Base-by-base conservation (phyloP, 2,113 vertebrate genomes). In the Hemibates koningsi region DNA sequence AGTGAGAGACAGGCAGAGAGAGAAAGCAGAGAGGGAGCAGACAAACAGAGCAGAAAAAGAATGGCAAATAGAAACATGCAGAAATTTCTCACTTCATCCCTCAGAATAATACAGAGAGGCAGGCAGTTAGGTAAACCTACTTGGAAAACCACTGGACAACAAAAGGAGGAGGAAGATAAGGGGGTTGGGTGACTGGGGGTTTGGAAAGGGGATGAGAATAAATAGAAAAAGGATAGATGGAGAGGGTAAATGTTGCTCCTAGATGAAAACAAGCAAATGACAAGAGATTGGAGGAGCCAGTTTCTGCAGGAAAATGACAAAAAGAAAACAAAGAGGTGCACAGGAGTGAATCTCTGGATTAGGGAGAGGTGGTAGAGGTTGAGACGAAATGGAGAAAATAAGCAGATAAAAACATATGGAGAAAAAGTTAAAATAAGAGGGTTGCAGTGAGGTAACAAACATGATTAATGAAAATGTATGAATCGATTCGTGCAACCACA, bases 161-260 rank as follows among this genome's bases (percentile, higher is more conserved):
- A 43, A 27, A 53, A 52, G 61, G 59, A 73, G 48, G 81, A 24
- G 32, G 52, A 80, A 9, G 48, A 50, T 11, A 79, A 21, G 45
- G 38, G 61, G 17, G 80, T 32, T 12, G 68, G 56, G 50, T n/a
- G 83, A 52, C 19, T 36, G 48, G 10, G 38, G 59, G 61, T 71
- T 71, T 45, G 82, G 59, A 76, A 50, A 61, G 27, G 43, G 32
- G 52, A 61, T 84, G 79, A 38, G 86, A 78, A 88, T 83, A 80
- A 59, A 61, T 21, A 61, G 82, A 59, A 87, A 85, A 52, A 50
- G 81, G 83, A 56, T 84, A 91, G 76, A 79, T 43, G 63, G 85
- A 89, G 59, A 66, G 81, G 91, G 93, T 88, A 88, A 87, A 84
- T 88, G 89, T 85, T 89, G 84, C 54, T 89, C 88, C 87, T 87